phyloP scores from a whole-genome alignment of 2,888 invertebrate species.

The Rotaria sp. region DNA sequence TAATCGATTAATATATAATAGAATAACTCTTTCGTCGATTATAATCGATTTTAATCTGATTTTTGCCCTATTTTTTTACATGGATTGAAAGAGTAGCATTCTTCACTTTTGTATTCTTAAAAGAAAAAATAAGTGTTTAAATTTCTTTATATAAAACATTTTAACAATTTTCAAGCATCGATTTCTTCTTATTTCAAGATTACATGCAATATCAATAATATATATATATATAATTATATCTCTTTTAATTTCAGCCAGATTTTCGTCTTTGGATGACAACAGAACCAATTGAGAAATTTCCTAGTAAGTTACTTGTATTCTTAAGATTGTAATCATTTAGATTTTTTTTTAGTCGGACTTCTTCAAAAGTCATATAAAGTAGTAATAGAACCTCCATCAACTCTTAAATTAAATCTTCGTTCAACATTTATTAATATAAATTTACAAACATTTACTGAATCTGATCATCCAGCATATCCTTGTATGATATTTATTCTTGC shows the following conservation, averaged over 20 bases:
- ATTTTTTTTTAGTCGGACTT: conserved; percentile 78
- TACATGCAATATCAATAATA: no score
- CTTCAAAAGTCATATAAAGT: conserved; percentile 78
- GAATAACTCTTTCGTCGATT: no score
- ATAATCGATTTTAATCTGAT: no score
- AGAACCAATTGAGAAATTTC: conserved; percentile 62
- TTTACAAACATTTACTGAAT: conserved; percentile 66
- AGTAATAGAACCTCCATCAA: conserved; percentile 84
- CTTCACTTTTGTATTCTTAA: no score
- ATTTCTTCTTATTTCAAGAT: no score
- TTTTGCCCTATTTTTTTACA: no score
- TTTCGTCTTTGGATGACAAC: conserved; percentile 87
- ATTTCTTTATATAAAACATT: no score
- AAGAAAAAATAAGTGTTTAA: no score
- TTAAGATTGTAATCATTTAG: conserved; percentile 50
- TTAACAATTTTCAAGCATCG: no score
- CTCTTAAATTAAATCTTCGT: conserved; percentile 75
- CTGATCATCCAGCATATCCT: conserved; percentile 70
- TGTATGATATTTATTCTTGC: conserved; percentile 76
- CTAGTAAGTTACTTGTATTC: not conserved
- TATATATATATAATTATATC: no score
- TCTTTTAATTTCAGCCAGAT: conserved; percentile 60
- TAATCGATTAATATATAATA: no score
- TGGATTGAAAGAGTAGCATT: no score
- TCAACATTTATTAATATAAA: conserved; percentile 81